Evolutionary conservation across 2,797 vertebrate genomes (phyloP), one percentile per base, ranked within the genome.

Genomic region (Pseudotriccus pelzelni): DNA sequence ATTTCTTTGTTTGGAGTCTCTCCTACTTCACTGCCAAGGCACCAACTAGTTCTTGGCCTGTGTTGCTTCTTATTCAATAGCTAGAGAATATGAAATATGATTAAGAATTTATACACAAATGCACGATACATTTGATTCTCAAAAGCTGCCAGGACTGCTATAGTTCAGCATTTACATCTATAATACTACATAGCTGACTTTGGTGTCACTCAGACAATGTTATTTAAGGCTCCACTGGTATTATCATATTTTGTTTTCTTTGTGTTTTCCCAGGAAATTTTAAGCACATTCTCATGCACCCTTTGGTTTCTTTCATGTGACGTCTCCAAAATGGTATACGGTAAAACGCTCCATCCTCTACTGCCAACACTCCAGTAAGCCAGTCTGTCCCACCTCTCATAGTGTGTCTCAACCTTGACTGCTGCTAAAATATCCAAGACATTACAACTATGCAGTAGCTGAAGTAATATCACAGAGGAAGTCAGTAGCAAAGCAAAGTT

Each of bases 181-280:
- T 19, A 39, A 66, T 52, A 76, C n/a, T n/a, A 88, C 90, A 81
- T 69, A 91, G 73, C 63, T 93, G 63, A 84, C 63, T 92, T 6
- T 49, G 47, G 49, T 90, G 74, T 95, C 90, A 95, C 37, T 89
- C 63, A 79, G 44, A 81, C 36, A 53, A 60, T 13, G 47, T 84
- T 90, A 92, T 77, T 82, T 87, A 84, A 89, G 49, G 74, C 44
- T 77, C 50, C 43, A 84, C 50, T 52, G 46, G 27, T 84, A 93
- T 69, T 68, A 94, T 23, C 36, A 8, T 49, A 41, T 64, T 87
- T 78, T 88, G 62, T 77, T 91, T 83, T 72, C 56, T 72, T 80
- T 41, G 14, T 81, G 91, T 43, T 91, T 93, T 93, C 88, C 83
- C 86, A 93, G 67, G 84, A 70, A 90, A 90, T 75, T 85, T 94